phyloP scores from a whole-genome alignment of 1,140 invertebrate species.

The Plectus sambesii region DNA sequence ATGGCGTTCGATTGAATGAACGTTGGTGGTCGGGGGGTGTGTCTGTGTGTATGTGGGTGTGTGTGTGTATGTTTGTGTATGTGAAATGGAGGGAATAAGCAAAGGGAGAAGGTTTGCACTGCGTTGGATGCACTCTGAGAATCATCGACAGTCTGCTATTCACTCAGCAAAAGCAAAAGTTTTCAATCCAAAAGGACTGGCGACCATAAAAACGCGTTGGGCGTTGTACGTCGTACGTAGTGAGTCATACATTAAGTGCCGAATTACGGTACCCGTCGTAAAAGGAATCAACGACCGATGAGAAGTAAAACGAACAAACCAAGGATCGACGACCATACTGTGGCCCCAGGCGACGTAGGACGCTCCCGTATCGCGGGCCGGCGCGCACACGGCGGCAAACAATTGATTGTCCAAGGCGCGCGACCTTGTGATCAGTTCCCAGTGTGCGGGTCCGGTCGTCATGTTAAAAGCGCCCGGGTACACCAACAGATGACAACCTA shows the following conservation, averaged over 20 bases:
- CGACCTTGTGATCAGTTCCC: conserved; percentile 67
- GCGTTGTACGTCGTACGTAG: background rate
- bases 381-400: conserved; percentile 50
- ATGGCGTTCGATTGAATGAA: background rate
- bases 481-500: conserved; percentile 68
- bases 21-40: background rate
- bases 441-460: conserved; percentile 83
- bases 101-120: no score
- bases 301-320: conserved; percentile 50
- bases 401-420: conserved; percentile 71
- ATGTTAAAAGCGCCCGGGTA: conserved; percentile 92
- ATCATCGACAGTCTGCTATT: background rate
- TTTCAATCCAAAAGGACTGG: background rate
- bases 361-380: conserved; percentile 60
- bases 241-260: background rate
- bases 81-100: no score
- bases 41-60: no score
- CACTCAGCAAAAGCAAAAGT: background rate
- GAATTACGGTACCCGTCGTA: background rate
- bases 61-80: no score
- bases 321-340: conserved; percentile 69
- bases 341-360: conserved; percentile 80
- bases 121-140: no score
- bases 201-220: background rate
- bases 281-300: background rate